Base-by-base conservation (phyloP, 2,888 invertebrate species). In the Dendrolimus pini region DNA sequence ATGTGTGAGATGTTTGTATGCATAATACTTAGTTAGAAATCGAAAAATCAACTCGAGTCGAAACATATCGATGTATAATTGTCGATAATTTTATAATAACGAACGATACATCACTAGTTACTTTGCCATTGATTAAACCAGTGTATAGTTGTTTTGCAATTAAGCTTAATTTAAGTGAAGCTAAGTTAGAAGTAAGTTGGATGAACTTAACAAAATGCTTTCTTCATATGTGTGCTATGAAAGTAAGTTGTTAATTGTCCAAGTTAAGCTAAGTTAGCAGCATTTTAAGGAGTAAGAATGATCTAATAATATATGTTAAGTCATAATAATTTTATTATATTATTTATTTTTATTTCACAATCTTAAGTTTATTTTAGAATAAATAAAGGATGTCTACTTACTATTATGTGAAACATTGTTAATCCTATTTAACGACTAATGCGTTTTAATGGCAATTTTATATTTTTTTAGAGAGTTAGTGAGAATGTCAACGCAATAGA, bases 1-100 rank as follows among this genome's bases (percentile, higher is more conserved):
- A 70, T 74, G 78, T 83, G 80, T 78, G 78, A 72, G 68, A 71
- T 47, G 74, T 73, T 79, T 81, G 80, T 77, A 74, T 80, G 83
- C 77, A 77, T 80, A 78, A 78, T 77, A 74, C 59, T 63, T 74
- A 71, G 66, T 59, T 65, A 69, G 61, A 67, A 64, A 62, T 61
- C 18, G 18, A 18, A 18, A 59, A 57, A 61, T 65, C 64, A 65
- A 64, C 61, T 59, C 61, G 65, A 67, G 59, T 66, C 66, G 65
- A 69, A 67, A 63, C 59, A 56, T 62, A 56, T 60, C 59, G 47
- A 54, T 52, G 54, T 10, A 60, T 53, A 55, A 61, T 61, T 64
- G 56, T 72, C 74, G 70, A 72, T 68, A 67, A 60, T 61, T 66
- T 58, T 64, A 68, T 66, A 61, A 66, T 61, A 67, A 66, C 67